Evolutionary conservation across 1,140 invertebrate genomes (phyloP).

Genomic region (Drosophila sproati): DNA sequence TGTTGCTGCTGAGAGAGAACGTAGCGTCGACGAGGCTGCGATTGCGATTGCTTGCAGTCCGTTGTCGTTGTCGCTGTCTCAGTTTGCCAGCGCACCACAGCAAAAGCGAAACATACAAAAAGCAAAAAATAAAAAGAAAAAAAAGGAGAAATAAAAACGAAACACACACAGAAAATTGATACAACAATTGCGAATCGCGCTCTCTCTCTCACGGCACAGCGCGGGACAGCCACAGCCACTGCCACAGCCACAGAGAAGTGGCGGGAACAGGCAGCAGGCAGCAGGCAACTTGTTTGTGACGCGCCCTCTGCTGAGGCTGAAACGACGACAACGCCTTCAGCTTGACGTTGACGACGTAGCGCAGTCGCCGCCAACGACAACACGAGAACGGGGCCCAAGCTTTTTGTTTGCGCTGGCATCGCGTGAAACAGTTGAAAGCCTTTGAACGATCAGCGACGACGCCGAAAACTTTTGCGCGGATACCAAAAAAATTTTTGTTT

Average conservation of each 20-base stretch:
- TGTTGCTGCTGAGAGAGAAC: slow-evolving; percentile 13
- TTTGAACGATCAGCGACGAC: slow-evolving; percentile 84
- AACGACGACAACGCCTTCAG: slow-evolving; percentile 21
- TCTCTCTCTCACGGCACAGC: slow-evolving; percentile 36
- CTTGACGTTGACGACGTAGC: slow-evolving; percentile 14
- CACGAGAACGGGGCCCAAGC: slow-evolving; percentile 59
- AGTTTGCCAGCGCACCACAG: slow-evolving; percentile 33
- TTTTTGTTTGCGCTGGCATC: slow-evolving; percentile 75
- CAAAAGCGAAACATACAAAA: slow-evolving; percentile 1
- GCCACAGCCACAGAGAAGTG: not conserved
- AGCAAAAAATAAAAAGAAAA: not conserved
- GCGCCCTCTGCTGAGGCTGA: slow-evolving; percentile 41
- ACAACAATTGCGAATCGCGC: slow-evolving; percentile 42
- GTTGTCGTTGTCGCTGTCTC: slow-evolving; percentile 29
- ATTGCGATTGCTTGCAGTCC: not conserved
- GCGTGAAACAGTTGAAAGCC: slow-evolving; percentile 84
- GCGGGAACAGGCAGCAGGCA: slow-evolving; percentile 3
- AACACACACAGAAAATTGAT: slow-evolving; percentile 2
- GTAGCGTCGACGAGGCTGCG: slow-evolving; percentile 4
- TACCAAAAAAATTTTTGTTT: slow-evolving; percentile 59
- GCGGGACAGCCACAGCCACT: too few relatives aligned
- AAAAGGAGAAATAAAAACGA: not conserved
- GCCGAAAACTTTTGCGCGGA: slow-evolving; percentile 83
- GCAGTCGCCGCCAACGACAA: slow-evolving; percentile 36
- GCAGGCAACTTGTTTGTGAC: slow-evolving; percentile 32